Conservation (phyloP, 1,140 invertebrate species). For the Drosophila novamexicana region DNA sequence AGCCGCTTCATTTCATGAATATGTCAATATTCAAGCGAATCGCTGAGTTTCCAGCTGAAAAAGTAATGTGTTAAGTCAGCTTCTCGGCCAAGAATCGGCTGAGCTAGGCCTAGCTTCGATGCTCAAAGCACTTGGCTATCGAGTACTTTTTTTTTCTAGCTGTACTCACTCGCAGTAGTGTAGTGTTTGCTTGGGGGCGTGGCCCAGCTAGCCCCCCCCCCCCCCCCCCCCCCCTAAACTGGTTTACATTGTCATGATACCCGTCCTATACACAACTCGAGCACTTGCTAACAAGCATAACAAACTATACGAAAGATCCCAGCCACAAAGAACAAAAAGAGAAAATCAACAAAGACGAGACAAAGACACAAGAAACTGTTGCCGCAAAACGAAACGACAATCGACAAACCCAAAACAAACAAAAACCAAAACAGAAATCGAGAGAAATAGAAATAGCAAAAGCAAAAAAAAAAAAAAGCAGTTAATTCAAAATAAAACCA, state of each 20-base stretch:
- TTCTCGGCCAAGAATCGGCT: too few species aligned
- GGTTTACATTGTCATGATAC: slow-evolving; percentile 23
- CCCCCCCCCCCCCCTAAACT: not conserved
- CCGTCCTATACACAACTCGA: slow-evolving; percentile 23
- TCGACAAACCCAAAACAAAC: slow-evolving; percentile 40
- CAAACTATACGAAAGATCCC: slow-evolving; percentile 20
- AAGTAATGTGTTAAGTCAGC: too few species aligned
- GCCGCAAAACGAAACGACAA: slow-evolving; percentile 58
- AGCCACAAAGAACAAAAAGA: slow-evolving; percentile 27
- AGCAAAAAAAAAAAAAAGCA: slow-evolving; percentile 16
- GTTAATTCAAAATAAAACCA: slow-evolving; percentile 6
- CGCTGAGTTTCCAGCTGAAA: too few species aligned
- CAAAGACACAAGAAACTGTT: slow-evolving; percentile 39
- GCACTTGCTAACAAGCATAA: not conserved
- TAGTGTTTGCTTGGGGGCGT: too few species aligned
- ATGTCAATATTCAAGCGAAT: too few species aligned
- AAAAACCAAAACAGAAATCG: slow-evolving; percentile 14
- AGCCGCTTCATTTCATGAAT: too few species aligned
- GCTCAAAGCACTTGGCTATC: too few species aligned
- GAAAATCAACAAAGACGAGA: slow-evolving; percentile 15
- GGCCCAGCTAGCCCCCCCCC: too few species aligned
- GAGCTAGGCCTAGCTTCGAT: too few species aligned
- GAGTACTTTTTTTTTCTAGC: too few species aligned
- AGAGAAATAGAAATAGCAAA: not conserved
- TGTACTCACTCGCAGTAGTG: too few species aligned